phyloP scores from a whole-genome alignment of 2,888 invertebrate genomes.

The Hipparchia semele region DNA sequence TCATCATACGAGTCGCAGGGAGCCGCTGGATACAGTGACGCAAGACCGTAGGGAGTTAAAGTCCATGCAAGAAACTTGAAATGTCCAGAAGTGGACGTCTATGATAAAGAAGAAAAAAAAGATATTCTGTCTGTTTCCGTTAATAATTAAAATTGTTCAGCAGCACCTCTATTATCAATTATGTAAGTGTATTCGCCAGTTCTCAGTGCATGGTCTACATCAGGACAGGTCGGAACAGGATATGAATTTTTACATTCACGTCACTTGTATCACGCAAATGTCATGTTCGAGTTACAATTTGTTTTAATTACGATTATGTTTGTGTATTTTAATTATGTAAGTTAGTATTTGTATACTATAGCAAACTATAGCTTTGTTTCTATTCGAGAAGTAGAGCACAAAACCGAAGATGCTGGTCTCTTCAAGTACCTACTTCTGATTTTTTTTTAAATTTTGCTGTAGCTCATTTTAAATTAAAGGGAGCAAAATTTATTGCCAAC shows the following conservation, averaged over 20 bases:
- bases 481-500: no score
- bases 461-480: no score
- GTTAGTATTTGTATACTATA: neutral
- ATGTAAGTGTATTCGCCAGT: slow-evolving; percentile 35
- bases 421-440: no score
- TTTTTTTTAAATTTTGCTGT: no score
- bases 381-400: neutral
- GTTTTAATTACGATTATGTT: slow-evolving; percentile 12
- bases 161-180: slow-evolving; percentile 33
- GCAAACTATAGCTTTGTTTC: neutral
- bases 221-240: slow-evolving; percentile 40
- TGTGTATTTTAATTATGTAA: slow-evolving; percentile 10
- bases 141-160: slow-evolving; percentile 39
- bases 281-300: slow-evolving; percentile 18
- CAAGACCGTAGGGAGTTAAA: no score
- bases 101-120: no score
- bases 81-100: no score
- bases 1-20: no score
- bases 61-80: no score
- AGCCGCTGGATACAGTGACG: no score
- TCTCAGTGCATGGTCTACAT: slow-evolving; percentile 35
- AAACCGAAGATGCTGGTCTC: no score
- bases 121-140: slow-evolving; percentile 32
- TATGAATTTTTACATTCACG: slow-evolving; percentile 34
- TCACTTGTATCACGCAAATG: slow-evolving; percentile 31